Evolutionary conservation across 2,888 invertebrate species (phyloP), one percentile per base, ranked within the genome.

Genomic region (Spodoptera littoralis): DNA sequence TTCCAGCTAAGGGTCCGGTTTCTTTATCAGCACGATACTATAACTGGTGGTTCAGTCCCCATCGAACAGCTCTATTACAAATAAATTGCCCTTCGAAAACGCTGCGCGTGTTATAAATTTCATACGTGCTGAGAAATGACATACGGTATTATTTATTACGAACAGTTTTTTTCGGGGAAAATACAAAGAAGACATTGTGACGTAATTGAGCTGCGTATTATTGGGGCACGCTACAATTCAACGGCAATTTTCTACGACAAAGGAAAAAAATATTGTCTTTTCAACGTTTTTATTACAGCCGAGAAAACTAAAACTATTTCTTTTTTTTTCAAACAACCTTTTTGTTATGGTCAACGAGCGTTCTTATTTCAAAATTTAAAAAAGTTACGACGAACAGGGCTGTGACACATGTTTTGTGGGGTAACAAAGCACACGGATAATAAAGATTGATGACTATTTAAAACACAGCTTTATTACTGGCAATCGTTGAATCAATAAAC

Each of bases 111-210:
- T 92, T 94, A 94, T 93, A 94, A 93, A 93, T 93, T 93, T 92
- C 93, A 94, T 94, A 94, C 94, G 93, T 94, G 94, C 94, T 94
- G 94, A 93, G 94, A 94, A 94, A 94, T 92, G 94, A 94, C 94
- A 94, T 93, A 93, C 92, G 94, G 93, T 89, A 91, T 92, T 93
- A 94, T 94, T 94, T 94, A 94, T 93, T 91, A 92, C 90, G 82
- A 82, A 83, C 84, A 81, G 87, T 90, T 90, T 88, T 88, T 88
- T 88, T 87, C 80, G 85, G 86, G 88, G 85, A 89, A 92, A 92
- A 91, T 84, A 91, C 86, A 92, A 92, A 93, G 89, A 92, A 93
- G 93, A 92, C 92, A 92, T 93, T 91, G 88, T 92, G 89, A 91
- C 85, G 90, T 94, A 94, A 94, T 94, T 94, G 93, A 91, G 90